These are phyloP conservation scores for Hemicrepidius hirtus DNA, from an alignment of 2,888 invertebrate genomes.

Conservation along the genomic window DNA sequence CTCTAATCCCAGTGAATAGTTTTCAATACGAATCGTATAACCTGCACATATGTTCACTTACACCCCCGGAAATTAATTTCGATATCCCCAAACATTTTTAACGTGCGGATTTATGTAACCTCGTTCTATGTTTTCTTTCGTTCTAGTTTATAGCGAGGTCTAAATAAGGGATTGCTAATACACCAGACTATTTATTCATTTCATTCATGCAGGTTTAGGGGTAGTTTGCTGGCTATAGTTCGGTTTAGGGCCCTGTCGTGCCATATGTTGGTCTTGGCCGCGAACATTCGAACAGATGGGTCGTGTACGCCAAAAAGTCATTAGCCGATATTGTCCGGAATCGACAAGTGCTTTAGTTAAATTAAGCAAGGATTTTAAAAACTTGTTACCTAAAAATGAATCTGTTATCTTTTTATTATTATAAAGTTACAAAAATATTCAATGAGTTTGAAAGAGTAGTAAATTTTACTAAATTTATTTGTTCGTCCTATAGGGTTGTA, in stretches of 20 bases:
- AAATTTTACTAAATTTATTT: no score
- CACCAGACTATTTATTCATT: conserved; percentile 71
- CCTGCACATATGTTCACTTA: conserved; percentile 72
- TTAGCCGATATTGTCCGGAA: conserved; percentile 71
- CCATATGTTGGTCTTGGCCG: conserved; percentile 72
- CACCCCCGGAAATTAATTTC: conserved; percentile 65
- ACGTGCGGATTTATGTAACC: not conserved
- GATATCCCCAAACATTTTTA: conserved; percentile 46
- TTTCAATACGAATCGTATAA: conserved; percentile 73
- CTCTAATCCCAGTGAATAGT: conserved; percentile 70
- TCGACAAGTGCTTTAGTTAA: conserved; percentile 67
- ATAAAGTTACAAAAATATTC: no score
- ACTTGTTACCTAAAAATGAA: no score
- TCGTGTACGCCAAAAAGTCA: conserved; percentile 72
- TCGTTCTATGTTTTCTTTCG: conserved; percentile 63
- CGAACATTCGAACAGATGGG: conserved; percentile 72
- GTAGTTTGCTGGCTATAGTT: conserved; percentile 64
- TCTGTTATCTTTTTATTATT: no score
- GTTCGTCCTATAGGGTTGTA: no score
- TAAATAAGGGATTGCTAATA: conserved; percentile 69
- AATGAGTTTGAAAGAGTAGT: no score
- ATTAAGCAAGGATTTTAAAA: conserved; percentile 17
- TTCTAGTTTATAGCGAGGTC: conserved; percentile 62
- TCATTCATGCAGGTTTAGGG: conserved; percentile 64
- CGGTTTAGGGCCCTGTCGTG: conserved; percentile 62